These are phyloP conservation scores for Cryptosula pallasiana DNA, from an alignment of 2,888 invertebrate genomes.

Conservation along the genomic window DNA sequence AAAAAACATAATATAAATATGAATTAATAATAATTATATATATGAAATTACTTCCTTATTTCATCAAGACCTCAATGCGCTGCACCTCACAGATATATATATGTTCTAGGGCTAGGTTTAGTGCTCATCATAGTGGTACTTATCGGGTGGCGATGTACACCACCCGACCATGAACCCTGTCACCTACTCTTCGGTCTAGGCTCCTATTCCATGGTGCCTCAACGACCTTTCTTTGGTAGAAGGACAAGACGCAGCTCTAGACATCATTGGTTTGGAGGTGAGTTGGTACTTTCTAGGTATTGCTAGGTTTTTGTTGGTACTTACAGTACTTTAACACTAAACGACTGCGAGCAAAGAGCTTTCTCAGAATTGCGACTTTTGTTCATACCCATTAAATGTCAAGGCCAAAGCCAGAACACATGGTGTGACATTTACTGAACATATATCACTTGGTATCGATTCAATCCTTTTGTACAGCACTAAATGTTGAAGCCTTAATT, in stretches of 20 bases:
- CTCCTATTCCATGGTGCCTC: constrained; percentile 29
- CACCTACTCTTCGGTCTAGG: constrained; percentile 49
- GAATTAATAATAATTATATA: neutral
- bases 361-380: too few species aligned
- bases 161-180: constrained; percentile 49
- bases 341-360: too few species aligned
- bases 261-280: constrained; percentile 7
- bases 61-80: neutral
- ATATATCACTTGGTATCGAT: too few species aligned
- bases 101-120: constrained; percentile 77
- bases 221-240: neutral
- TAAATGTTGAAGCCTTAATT: too few species aligned
- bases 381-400: too few species aligned
- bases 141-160: constrained; percentile 76
- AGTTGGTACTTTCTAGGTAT: too few species aligned
- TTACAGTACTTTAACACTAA: too few species aligned
- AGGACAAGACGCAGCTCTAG: neutral
- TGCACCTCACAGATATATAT: neutral
- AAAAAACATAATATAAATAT: too few species aligned
- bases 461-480: too few species aligned
- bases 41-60: neutral
- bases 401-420: too few species aligned
- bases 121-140: constrained; percentile 89
- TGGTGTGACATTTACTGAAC: too few species aligned
- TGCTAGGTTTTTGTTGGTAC: too few species aligned